These are phyloP conservation scores for Nezara viridula DNA, from an alignment of 2,888 invertebrate species.

Conservation along the genomic window DNA sequence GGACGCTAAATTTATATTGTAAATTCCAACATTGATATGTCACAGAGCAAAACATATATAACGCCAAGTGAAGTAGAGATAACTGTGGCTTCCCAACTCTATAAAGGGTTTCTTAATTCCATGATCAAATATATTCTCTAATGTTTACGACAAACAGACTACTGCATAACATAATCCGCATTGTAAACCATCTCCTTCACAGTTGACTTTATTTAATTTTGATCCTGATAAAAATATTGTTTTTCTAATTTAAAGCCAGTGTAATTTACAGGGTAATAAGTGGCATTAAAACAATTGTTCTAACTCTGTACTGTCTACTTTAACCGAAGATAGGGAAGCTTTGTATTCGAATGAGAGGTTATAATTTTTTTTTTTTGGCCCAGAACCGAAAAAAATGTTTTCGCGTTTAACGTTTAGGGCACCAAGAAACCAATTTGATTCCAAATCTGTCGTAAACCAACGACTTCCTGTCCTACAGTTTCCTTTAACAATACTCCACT, in stretches of 20 bases:
- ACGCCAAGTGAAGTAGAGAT: not conserved
- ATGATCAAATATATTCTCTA: not conserved
- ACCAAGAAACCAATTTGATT: too few relatives aligned
- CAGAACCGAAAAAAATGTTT: too few relatives aligned
- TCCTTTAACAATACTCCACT: too few relatives aligned
- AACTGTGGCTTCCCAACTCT: conserved; percentile 2
- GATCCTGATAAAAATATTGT: not conserved
- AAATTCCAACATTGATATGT: too few relatives aligned
- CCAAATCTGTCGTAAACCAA: too few relatives aligned
- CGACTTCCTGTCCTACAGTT: too few relatives aligned
- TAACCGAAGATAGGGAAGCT: too few relatives aligned
- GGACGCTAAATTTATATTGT: too few relatives aligned
- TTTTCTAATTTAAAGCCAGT: not conserved
- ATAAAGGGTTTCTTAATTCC: not conserved
- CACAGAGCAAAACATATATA: not conserved
- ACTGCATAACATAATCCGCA: not conserved
- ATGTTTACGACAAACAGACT: not conserved
- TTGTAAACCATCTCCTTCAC: not conserved
- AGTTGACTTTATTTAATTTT: not conserved
- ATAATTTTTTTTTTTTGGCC: too few relatives aligned
- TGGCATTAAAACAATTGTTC: not conserved
- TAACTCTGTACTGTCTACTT: too few relatives aligned
- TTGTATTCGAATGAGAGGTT: too few relatives aligned
- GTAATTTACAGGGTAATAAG: not conserved
- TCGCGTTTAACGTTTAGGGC: too few relatives aligned